Conservation (phyloP, 2,797 vertebrate species). For the Anguilla anguilla region DNA sequence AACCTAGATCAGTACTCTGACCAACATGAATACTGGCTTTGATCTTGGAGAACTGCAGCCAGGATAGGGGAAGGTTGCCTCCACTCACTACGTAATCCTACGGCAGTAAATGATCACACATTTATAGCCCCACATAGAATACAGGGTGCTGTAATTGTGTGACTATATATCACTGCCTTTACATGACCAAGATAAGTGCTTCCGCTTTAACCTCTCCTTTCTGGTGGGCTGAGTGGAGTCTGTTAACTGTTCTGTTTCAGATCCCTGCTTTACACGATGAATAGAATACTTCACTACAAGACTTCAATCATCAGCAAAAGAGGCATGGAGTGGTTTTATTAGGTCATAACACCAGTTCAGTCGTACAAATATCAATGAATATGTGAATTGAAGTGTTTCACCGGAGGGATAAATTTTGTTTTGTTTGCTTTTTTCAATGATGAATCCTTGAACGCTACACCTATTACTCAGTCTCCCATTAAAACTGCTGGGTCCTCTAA, state of each 20-base stretch:
- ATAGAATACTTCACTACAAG: conserved; percentile 48
- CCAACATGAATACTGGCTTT: conserved; percentile 42
- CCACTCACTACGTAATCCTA: conserved; percentile 63
- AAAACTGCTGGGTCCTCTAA: conserved; percentile 44
- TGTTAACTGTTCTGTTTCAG: conserved; percentile 65
- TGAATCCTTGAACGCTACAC: conserved; percentile 30
- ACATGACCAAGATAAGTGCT: conserved; percentile 38
- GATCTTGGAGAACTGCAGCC: conserved; percentile 57
- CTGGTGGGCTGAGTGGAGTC: conserved; percentile 58
- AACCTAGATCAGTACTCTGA: neutral
- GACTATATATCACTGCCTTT: conserved; percentile 47
- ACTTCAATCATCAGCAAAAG: conserved; percentile 42
- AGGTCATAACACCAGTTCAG: neutral
- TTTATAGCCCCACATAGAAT: neutral
- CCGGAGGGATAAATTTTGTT: conserved; percentile 45
- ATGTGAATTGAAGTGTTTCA: conserved; percentile 45
- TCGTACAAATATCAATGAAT: neutral
- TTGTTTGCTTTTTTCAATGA: conserved; percentile 43
- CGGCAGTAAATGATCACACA: conserved; percentile 59
- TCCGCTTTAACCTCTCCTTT: conserved; percentile 25
- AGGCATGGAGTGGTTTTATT: neutral
- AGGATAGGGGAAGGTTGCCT: conserved; percentile 40
- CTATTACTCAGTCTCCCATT: conserved; percentile 52
- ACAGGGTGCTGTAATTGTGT: neutral
- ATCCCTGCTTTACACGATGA: conserved; percentile 59